These are phyloP conservation scores for Limnothrissa miodon DNA, from an alignment of 2,113 vertebrate species.

Conservation along the genomic window DNA sequence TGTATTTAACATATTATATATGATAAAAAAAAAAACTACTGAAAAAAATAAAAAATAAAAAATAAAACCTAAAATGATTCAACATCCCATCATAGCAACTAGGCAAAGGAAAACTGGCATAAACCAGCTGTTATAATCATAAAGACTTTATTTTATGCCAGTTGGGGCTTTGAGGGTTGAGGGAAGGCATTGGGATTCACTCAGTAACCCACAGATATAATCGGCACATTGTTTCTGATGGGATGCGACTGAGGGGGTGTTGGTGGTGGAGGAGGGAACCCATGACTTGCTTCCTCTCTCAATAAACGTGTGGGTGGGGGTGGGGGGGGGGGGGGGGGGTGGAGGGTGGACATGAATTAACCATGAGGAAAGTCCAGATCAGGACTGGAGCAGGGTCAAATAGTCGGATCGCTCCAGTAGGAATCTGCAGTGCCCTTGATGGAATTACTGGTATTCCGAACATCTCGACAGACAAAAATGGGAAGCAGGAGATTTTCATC, in stretches of 20 bases:
- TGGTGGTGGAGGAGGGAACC: background rate
- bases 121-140: too few relatives aligned
- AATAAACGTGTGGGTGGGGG: conserved; percentile 37
- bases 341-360: conserved; percentile 42
- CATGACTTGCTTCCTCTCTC: conserved; percentile 31
- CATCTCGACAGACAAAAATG: background rate
- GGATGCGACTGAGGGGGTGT: background rate
- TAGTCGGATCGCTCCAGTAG: background rate
- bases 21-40: too few relatives aligned
- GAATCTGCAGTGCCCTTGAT: background rate
- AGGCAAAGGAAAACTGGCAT: too few relatives aligned
- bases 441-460: background rate
- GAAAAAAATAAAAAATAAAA: too few relatives aligned
- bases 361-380: conserved; percentile 26
- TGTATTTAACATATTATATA: too few relatives aligned
- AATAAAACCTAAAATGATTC: too few relatives aligned
- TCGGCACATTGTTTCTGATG: conserved; percentile 47
- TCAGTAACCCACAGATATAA: conserved; percentile 33
- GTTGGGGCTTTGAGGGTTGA: too few relatives aligned
- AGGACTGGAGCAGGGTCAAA: background rate
- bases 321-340: too few relatives aligned
- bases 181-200: background rate
- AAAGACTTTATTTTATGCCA: too few relatives aligned
- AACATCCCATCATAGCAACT: too few relatives aligned
- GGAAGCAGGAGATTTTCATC: conserved; percentile 17